Evolutionary conservation across 2,797 vertebrate species (phyloP).

Genomic region (Schizothorax lantsangensis): DNA sequence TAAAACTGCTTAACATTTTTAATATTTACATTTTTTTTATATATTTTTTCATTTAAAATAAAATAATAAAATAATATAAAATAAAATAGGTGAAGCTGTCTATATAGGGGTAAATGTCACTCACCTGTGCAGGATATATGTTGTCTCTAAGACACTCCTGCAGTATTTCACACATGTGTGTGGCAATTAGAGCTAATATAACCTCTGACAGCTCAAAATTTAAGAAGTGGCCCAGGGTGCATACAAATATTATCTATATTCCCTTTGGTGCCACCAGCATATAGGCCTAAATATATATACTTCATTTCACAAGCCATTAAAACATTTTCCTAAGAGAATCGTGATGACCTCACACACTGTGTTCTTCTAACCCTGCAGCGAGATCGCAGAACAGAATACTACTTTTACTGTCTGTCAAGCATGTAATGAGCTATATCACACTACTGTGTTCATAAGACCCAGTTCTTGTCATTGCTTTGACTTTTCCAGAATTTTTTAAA

Average conservation of each 20-base stretch:
- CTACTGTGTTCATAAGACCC: not conserved
- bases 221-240: conserved; percentile 4
- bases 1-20: not conserved
- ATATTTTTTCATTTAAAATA: not conserved
- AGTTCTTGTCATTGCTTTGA: conserved; percentile 49
- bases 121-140: conserved; percentile 4
- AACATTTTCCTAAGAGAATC: conserved; percentile 20
- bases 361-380: conserved; percentile 30
- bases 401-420: conserved; percentile 40
- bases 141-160: conserved; percentile 1
- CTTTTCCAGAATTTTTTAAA: conserved; percentile 4
- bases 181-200: conserved; percentile 18
- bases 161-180: conserved; percentile 27
- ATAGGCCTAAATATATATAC: conserved; percentile 8
- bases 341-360: conserved; percentile 6
- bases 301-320: conserved; percentile 40
- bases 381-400: conserved; percentile 2
- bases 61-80: not conserved
- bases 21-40: not conserved
- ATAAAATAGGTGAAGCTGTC: not conserved
- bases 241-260: conserved; percentile 39
- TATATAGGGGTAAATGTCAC: not conserved
- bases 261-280: not conserved
- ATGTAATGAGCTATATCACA: conserved; percentile 33
- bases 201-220: conserved; percentile 35